Base-by-base conservation (phyloP, 2,113 vertebrate genomes). In the Mastomys coucha region DNA sequence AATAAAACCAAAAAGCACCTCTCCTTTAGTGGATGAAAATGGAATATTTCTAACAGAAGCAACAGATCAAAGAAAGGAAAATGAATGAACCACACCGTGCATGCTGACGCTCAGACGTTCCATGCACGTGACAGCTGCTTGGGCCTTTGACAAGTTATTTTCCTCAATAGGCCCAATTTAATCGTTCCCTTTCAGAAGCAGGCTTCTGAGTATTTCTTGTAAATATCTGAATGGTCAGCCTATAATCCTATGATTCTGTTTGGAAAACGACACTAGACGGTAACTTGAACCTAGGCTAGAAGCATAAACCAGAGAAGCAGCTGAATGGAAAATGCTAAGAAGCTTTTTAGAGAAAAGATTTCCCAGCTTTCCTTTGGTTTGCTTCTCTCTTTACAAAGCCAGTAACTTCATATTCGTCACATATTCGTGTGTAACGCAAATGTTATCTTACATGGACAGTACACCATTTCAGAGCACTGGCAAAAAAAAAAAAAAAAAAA, bases 251-350 rank as follows among this genome's bases (percentile, higher is more conserved):
- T 89, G 95, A 93, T 93, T 95, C 49, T 78, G 80, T 91, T 80
- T 91, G 60, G 80, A 82, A 97, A 94, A 96, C 11, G 26, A 84
- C 36, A 80, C 13, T 72, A 51, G 91, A 95, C 45, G 91, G 42
- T 78, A 56, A 88, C 16, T 2, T 65, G 31, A 91, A 95, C 78
- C 69, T 58, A 86, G 12, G 89, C 86, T 76, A 69, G 39, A 86
- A 72, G 88, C 70, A 94, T 86, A 89, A 95, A 93, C 14, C n/a
- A 88, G 82, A 96, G 56, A 87, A 90, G 93, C 28, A 90, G 91
- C 65, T 91, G 14, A 94, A 93, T 89, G 95, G 20, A 51, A 95
- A 91, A 91, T 86, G 42, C 28, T 88, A 95, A 91, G 28, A 53
- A 42, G 65, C 58, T 95, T 94, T 67, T 95, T 60, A 88, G 36